phyloP scores from a whole-genome alignment of 2,113 vertebrate species.

The Hyla sarda region DNA sequence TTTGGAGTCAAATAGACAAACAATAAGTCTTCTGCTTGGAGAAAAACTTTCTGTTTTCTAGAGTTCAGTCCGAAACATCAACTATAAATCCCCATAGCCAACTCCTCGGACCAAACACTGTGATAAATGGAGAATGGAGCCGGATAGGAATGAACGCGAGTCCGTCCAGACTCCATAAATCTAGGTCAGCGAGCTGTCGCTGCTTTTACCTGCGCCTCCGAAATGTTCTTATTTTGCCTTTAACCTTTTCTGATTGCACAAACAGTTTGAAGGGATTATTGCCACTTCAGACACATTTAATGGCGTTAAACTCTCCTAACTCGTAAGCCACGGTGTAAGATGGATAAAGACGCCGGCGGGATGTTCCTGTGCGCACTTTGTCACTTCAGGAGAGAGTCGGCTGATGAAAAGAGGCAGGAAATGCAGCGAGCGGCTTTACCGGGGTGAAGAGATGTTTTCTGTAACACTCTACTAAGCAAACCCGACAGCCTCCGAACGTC shows the following conservation, averaged over 20 bases:
- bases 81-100: not conserved
- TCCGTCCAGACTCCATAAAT: slow-evolving; percentile 13
- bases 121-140: not conserved
- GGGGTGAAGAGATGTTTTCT: slow-evolving; percentile 11
- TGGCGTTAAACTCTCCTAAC: slow-evolving; percentile 37
- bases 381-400: slow-evolving; percentile 28
- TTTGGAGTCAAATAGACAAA: no score
- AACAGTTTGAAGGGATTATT: slow-evolving; percentile 48
- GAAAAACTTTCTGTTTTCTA: not conserved
- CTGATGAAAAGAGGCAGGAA: slow-evolving; percentile 30
- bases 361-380: slow-evolving; percentile 26
- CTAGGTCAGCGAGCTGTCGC: slow-evolving; percentile 7
- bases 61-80: not conserved
- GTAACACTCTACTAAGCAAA: not conserved
- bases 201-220: not conserved
- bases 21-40: no score
- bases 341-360: slow-evolving; percentile 15
- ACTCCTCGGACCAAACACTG: not conserved
- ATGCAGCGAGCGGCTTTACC: not conserved
- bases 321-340: not conserved
- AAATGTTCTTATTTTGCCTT: slow-evolving; percentile 43
- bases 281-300: slow-evolving; percentile 45
- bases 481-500: not conserved
- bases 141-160: not conserved
- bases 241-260: slow-evolving; percentile 41